Evolutionary conservation across 2,113 vertebrate species (phyloP).

Genomic region (Tringa solitaria): DNA sequence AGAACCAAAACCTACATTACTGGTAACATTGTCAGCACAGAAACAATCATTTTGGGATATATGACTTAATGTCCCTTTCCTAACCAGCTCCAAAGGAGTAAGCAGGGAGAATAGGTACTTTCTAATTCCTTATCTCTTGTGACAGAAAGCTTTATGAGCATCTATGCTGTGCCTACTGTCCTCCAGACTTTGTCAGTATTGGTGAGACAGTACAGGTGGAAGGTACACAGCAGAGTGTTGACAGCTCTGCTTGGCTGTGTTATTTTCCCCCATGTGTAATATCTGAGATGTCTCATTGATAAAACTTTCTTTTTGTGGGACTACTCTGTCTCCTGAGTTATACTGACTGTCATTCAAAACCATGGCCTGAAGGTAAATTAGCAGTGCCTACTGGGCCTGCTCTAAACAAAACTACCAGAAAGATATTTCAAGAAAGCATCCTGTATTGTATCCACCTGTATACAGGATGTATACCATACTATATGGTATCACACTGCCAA

Average conservation of each 20-base stretch:
- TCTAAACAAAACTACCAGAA: neutral
- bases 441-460: neutral
- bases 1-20: neutral
- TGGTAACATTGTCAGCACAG: neutral
- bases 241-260: slow-evolving; percentile 42
- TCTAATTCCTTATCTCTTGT: neutral
- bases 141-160: slow-evolving; percentile 20
- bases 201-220: neutral
- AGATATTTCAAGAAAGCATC: neutral
- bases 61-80: neutral
- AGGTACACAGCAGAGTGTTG: neutral
- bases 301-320: neutral
- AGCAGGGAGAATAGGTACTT: neutral
- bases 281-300: slow-evolving; percentile 55
- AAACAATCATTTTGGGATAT: neutral
- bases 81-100: neutral
- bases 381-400: neutral
- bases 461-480: neutral
- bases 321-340: slow-evolving; percentile 16
- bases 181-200: slow-evolving; percentile 13
- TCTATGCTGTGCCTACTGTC: neutral
- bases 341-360: slow-evolving; percentile 46
- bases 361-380: slow-evolving; percentile 2
- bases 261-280: slow-evolving; percentile 19
- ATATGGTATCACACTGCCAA: neutral